Evolutionary conservation across 1,140 invertebrate genomes (phyloP).

Genomic region (Acyrthosiphon pisum): DNA sequence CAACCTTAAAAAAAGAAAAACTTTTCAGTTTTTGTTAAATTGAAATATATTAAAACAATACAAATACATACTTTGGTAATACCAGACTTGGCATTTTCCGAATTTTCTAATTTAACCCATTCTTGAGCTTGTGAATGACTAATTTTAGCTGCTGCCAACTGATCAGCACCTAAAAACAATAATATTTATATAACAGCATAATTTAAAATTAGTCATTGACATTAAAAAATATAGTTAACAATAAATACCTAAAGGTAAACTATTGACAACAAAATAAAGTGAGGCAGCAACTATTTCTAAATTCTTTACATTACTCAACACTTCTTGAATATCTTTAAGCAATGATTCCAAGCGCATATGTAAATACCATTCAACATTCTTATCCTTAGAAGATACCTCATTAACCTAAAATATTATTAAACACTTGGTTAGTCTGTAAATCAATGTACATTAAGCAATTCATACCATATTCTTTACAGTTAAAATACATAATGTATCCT

Average conservation of each 20-base stretch:
- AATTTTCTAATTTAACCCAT: constrained; percentile 59
- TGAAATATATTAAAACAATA: background rate
- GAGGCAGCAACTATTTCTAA: constrained; percentile 62
- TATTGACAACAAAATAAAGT: constrained; percentile 64
- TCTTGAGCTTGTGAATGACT: constrained; percentile 62
- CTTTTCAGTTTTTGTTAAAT: background rate
- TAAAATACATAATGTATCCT: constrained; percentile 63
- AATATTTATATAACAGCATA: background rate
- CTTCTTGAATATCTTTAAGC: constrained; percentile 63
- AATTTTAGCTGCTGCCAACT: constrained; percentile 64
- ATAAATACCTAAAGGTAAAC: constrained; percentile 64
- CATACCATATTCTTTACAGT: constrained; percentile 63
- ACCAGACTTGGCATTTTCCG: constrained; percentile 58
- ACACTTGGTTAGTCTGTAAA: background rate
- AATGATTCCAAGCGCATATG: constrained; percentile 62
- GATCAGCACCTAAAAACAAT: constrained; percentile 63
- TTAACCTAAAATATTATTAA: constrained; percentile 37
- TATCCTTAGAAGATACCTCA: constrained; percentile 28
- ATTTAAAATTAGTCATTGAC: background rate
- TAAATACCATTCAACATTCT: constrained; percentile 58
- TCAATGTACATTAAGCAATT: background rate
- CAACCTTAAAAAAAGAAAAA: constrained; percentile 58
- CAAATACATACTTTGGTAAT: constrained; percentile 58
- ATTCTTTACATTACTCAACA: constrained; percentile 63
- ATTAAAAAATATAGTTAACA: constrained; percentile 61